These are phyloP conservation scores for Mirounga angustirostris DNA, from an alignment of 2,113 vertebrate genomes.

Conservation along the genomic window DNA sequence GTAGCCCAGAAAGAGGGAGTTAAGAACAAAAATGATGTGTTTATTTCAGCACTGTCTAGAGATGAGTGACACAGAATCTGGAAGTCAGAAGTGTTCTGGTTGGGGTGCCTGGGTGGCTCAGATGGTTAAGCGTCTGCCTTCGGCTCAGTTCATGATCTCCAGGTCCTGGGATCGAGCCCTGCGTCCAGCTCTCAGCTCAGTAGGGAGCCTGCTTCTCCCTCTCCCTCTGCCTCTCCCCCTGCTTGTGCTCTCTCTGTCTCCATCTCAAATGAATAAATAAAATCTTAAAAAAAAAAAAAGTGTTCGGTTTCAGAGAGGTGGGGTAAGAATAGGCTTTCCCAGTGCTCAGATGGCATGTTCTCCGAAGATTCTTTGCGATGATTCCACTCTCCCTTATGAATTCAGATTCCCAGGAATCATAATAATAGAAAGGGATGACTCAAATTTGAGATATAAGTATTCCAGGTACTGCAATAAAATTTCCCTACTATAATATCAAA, in stretches of 20 bases:
- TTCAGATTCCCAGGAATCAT: conserved; percentile 8
- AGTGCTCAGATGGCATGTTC: neutral
- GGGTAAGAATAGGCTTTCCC: neutral
- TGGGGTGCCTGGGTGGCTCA: neutral
- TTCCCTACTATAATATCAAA: neutral
- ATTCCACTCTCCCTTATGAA: neutral
- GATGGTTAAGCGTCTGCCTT: no score
- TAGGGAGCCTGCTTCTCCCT: no score
- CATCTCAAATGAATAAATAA: no score
- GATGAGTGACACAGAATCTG: neutral
- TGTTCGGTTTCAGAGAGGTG: neutral
- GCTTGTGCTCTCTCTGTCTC: no score
- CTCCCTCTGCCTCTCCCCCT: no score
- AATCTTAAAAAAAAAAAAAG: no score
- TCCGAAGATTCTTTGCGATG: conserved; percentile 17
- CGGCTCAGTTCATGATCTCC: no score
- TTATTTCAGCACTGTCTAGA: conserved; percentile 1
- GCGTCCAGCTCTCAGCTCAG: no score
- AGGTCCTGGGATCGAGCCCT: no score
- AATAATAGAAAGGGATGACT: neutral
- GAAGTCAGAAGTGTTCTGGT: neutral
- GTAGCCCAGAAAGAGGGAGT: neutral
- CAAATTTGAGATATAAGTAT: conserved; percentile 6
- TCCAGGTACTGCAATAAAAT: neutral
- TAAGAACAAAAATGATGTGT: neutral